These are phyloP conservation scores for Serrognathus titanus DNA, from an alignment of 2,888 invertebrate genomes.

Conservation along the genomic window DNA sequence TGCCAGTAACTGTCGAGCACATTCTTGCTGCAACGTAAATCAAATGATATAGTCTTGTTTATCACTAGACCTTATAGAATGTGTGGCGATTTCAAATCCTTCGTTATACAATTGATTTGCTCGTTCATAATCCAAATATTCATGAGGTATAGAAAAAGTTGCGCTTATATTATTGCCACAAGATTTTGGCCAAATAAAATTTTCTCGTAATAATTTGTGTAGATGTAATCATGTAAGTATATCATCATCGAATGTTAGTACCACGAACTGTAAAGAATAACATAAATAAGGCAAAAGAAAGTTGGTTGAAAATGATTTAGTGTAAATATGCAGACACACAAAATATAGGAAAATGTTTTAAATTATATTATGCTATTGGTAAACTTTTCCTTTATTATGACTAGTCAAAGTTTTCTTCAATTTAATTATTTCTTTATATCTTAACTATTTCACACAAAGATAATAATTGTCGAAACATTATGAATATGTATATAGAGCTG, in stretches of 20 bases:
- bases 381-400: too few relatives aligned
- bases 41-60: neutral
- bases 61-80: slow-evolving; percentile 54
- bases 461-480: too few relatives aligned
- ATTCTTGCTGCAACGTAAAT: slow-evolving; percentile 7
- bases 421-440: too few relatives aligned
- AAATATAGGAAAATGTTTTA: too few relatives aligned
- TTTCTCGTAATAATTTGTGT: slow-evolving; percentile 55
- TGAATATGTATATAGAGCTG: too few relatives aligned
- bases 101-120: slow-evolving; percentile 57
- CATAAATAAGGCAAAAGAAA: neutral
- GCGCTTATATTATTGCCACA: slow-evolving; percentile 58
- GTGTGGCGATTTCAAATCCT: slow-evolving; percentile 65
- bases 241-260: slow-evolving; percentile 67
- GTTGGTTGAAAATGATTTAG: too few relatives aligned
- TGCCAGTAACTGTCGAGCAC: slow-evolving; percentile 38
- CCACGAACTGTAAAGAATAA: slow-evolving; percentile 62
- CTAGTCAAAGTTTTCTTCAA: too few relatives aligned
- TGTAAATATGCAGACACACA: too few relatives aligned
- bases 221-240: slow-evolving; percentile 52
- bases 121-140: slow-evolving; percentile 58
- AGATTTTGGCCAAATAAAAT: slow-evolving; percentile 57
- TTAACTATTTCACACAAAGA: too few relatives aligned
- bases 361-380: too few relatives aligned
- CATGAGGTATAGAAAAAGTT: slow-evolving; percentile 71